phyloP scores from a whole-genome alignment of 1,140 invertebrate genomes.

The Mycetomoellerius zeteki region DNA sequence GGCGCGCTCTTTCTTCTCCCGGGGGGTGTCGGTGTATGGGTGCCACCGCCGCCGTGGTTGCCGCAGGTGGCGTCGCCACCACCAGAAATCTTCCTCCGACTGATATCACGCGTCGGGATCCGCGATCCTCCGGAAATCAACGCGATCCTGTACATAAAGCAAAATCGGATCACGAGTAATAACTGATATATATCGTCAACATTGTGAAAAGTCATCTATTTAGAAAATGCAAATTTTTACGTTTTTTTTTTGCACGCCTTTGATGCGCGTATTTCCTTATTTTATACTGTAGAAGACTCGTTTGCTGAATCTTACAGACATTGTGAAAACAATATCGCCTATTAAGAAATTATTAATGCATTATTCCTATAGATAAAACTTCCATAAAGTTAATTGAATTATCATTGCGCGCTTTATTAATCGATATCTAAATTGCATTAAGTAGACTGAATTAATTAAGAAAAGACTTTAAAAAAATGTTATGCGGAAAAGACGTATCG shows the following conservation, averaged over 20 bases:
- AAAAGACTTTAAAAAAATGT: constrained; percentile 24
- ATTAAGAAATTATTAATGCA: not conserved
- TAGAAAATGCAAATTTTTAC: not conserved
- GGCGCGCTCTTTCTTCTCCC: constrained; percentile 49
- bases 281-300: not conserved
- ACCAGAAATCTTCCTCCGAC: constrained; percentile 31
- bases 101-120: constrained; percentile 27
- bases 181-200: not conserved
- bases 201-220: not conserved
- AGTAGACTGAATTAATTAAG: constrained; percentile 41
- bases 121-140: constrained; percentile 20
- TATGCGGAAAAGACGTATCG: constrained; percentile 23
- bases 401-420: not conserved
- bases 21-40: constrained; percentile 15
- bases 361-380: not conserved
- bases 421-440: too few relatives aligned
- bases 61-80: constrained; percentile 43
- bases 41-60: constrained; percentile 27
- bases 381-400: not conserved
- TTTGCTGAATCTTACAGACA: not conserved
- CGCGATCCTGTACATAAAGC: constrained; percentile 47
- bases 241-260: not conserved
- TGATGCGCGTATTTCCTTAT: not conserved
- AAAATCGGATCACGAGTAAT: constrained; percentile 27
- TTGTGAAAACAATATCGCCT: not conserved